Evolutionary conservation across 2,113 vertebrate species (phyloP).

Genomic region (Albula goreensis): DNA sequence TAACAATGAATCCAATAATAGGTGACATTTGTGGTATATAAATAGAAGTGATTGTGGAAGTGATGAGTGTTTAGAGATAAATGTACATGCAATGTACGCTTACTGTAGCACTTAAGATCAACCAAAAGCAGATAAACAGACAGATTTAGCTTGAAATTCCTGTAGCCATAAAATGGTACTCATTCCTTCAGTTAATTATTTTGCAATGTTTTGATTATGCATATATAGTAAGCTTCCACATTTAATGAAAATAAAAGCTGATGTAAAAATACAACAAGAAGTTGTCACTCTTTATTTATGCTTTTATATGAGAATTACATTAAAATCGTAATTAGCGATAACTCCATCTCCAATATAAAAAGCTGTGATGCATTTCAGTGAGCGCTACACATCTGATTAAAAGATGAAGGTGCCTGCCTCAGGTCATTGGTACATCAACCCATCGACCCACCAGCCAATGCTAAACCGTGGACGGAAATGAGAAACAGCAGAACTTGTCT

Average conservation of each 20-base stretch:
- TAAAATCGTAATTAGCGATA: not conserved
- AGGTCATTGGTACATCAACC: not conserved
- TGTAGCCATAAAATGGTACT: not conserved
- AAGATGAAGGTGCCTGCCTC: not conserved
- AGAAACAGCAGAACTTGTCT: not conserved
- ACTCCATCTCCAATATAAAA: not conserved
- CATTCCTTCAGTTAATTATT: not conserved
- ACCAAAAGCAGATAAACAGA: too few relatives aligned
- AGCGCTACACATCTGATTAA: not conserved
- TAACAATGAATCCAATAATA: too few relatives aligned
- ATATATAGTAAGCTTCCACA: not conserved
- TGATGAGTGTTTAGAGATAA: too few relatives aligned
- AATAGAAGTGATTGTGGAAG: too few relatives aligned
- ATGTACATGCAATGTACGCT: too few relatives aligned
- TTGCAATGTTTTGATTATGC: not conserved
- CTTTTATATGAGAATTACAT: not conserved
- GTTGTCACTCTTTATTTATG: not conserved
- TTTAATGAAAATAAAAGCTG: not conserved
- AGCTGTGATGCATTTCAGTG: not conserved
- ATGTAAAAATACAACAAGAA: not conserved
- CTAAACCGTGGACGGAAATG: not conserved
- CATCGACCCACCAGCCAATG: not conserved
- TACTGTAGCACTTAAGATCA: too few relatives aligned
- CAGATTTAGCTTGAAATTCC: not conserved
- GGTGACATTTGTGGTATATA: too few relatives aligned